phyloP scores from a whole-genome alignment of 2,797 vertebrate species.

The Morelia viridis region DNA sequence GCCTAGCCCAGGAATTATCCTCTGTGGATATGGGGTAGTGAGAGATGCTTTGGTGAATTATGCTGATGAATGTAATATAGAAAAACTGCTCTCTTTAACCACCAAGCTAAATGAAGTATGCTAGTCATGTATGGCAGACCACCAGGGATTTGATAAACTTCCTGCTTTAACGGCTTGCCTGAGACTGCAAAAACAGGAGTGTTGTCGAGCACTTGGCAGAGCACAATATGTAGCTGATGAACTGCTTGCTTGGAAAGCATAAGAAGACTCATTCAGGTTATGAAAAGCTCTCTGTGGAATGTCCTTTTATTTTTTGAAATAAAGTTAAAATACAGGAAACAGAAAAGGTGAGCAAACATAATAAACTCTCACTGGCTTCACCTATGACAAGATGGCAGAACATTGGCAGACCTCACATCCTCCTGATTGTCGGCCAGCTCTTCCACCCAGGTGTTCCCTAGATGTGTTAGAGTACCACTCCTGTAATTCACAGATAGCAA shows the following conservation, averaged over 20 bases:
- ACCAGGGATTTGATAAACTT: not conserved
- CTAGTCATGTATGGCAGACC: not conserved
- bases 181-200: not conserved
- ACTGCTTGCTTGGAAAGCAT: not conserved
- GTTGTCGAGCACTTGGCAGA: not conserved
- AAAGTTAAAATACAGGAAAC: not conserved
- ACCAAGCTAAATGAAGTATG: not conserved
- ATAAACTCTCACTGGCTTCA: not conserved
- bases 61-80: not conserved
- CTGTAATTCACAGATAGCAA: not conserved
- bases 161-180: not conserved
- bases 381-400: not conserved
- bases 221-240: not conserved
- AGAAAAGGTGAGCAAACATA: not conserved
- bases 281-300: constrained; percentile 12
- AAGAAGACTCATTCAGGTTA: not conserved
- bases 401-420: not conserved
- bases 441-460: not conserved
- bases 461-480: not conserved
- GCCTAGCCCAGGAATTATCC: not conserved
- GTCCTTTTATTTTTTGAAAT: not conserved
- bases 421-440: not conserved
- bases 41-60: not conserved
- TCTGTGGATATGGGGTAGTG: not conserved
- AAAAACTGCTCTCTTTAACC: not conserved